These are phyloP conservation scores for Caenorhabditis zanzibari DNA, from an alignment of 2,888 invertebrate species.

Conservation along the genomic window DNA sequence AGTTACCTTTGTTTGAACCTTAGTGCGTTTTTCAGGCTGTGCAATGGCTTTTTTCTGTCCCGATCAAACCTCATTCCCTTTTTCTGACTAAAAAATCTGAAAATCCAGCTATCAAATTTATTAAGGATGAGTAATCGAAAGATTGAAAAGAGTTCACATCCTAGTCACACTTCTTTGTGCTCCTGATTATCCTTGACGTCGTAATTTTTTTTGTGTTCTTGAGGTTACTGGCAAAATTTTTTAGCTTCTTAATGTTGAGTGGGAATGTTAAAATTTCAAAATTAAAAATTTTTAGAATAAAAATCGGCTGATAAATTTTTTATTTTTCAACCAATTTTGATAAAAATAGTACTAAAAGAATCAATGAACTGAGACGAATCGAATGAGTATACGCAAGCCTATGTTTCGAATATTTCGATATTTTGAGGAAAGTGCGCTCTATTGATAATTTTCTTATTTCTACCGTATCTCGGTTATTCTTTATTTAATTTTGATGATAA, in stretches of 20 bases:
- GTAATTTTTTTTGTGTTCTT: too few species aligned
- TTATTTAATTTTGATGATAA: neutral
- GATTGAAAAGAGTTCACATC: neutral
- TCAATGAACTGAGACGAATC: neutral
- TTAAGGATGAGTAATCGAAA: neutral
- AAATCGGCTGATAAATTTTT: too few species aligned
- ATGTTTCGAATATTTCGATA: neutral
- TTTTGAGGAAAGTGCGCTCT: neutral
- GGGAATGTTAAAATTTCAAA: too few species aligned
- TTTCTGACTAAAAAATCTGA: too few species aligned
- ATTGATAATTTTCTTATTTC: neutral
- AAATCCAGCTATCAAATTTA: too few species aligned
- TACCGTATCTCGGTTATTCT: neutral
- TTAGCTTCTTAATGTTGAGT: too few species aligned
- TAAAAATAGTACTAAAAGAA: neutral
- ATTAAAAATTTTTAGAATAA: too few species aligned
- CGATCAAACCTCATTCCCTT: neutral
- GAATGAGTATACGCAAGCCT: slow-evolving; percentile 9
- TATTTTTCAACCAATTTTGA: neutral
- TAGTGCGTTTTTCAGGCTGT: too few species aligned
- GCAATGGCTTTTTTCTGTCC: too few species aligned
- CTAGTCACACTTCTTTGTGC: neutral
- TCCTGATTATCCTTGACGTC: neutral
- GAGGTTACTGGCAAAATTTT: too few species aligned
- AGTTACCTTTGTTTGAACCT: too few species aligned